These are phyloP conservation scores for Drosophila cracens DNA, from an alignment of 2,888 invertebrate genomes.

Conservation along the genomic window DNA sequence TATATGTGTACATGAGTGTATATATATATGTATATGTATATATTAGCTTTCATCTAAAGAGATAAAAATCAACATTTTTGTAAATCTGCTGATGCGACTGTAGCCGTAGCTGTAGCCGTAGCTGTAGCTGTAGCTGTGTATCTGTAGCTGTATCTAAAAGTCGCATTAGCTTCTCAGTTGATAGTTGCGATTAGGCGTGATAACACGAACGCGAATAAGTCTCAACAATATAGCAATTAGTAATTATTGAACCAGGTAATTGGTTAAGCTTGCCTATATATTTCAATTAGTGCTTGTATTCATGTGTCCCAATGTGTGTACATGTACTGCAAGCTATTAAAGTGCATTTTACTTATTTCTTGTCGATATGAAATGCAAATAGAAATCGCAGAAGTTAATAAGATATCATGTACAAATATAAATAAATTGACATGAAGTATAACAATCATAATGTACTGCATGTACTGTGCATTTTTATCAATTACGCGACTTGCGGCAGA, in stretches of 20 bases:
- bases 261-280: neutral
- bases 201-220: constrained; percentile 40
- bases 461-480: neutral
- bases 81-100: constrained; percentile 8
- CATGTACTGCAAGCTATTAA: neutral
- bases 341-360: constrained; percentile 23
- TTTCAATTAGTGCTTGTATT: constrained; percentile 5
- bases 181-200: constrained; percentile 70
- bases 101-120: neutral
- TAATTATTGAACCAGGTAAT: neutral
- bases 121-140: neutral
- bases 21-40: neutral
- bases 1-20: neutral
- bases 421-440: neutral
- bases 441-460: neutral
- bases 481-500: neutral
- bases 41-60: neutral
- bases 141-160: constrained; percentile 44
- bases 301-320: constrained; percentile 9
- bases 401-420: neutral
- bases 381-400: neutral
- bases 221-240: constrained; percentile 8
- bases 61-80: constrained; percentile 24
- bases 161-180: constrained; percentile 61
- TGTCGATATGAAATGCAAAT: constrained; percentile 2